These are phyloP conservation scores for Smutsia gigantea DNA, from an alignment of 2,797 vertebrate species.

Conservation along the genomic window DNA sequence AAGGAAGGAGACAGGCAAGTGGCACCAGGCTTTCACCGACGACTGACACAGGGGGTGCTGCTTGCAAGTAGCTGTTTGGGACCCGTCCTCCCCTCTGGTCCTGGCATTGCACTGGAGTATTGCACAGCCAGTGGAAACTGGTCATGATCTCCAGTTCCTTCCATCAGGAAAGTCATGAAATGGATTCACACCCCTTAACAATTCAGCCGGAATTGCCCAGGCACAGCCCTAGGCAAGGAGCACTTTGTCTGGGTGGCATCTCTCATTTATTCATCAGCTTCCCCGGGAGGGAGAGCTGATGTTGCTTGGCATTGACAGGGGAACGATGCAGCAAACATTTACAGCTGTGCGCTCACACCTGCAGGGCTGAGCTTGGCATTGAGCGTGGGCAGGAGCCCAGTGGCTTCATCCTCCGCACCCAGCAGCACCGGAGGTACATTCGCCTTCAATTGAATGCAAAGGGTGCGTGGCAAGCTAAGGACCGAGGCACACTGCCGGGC, in stretches of 20 bases:
- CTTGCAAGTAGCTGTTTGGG: background rate
- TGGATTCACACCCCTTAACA: background rate
- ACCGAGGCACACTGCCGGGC: background rate
- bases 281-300: background rate
- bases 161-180: background rate
- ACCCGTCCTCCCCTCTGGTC: background rate
- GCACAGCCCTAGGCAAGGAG: background rate
- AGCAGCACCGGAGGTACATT: background rate
- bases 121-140: background rate
- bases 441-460: background rate
- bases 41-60: background rate
- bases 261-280: constrained; percentile 73
- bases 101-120: background rate
- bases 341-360: constrained; percentile 51
- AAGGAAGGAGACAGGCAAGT: background rate
- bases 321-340: constrained; percentile 61
- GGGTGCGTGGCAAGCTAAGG: rapidly evolving
- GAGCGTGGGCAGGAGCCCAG: background rate
- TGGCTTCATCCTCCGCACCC: background rate
- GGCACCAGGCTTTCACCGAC: background rate
- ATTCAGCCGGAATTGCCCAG: background rate
- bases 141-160: background rate
- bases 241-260: constrained; percentile 49
- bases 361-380: constrained; percentile 7
- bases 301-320: constrained; percentile 37